Base-by-base conservation (phyloP, 2,888 invertebrate species). In the Orthonevra nobilis region DNA sequence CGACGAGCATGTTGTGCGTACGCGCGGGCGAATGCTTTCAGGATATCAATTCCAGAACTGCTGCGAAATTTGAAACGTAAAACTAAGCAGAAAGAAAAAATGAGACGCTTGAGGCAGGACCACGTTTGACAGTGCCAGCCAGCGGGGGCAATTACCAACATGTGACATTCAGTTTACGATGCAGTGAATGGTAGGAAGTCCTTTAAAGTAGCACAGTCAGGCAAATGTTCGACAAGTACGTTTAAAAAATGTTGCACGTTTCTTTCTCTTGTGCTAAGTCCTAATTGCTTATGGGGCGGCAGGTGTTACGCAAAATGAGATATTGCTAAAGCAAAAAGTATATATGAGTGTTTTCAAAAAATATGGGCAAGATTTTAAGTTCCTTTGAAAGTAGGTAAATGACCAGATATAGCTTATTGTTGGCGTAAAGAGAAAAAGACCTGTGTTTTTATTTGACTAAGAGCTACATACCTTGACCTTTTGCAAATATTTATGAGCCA, bases 161-260 rank as follows among this genome's bases (percentile, higher is more conserved):
- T 79, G 61, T 79, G 79, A 79, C 79, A 68, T 73, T 66, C 60
- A 79, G 72, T 79, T 79, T 79, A 66, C 66, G 48, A 52, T 56
- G n/a, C 72, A 72, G 77, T 70, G 70, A 77, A 77, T 72, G 72
- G 64, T 30, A 50, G 50, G 56, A 64, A 77, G 77, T 64, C 56
- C 56, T 64, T 58, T 72, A 64, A 77, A 77, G 64, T 58, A 44
- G 75, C 56, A 54, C 30, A 42, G 34, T 28, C 50, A 56, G 34
- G 42, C 48, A 50, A 40, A 69, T 36, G 46, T 6, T 14, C 23
- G 60, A 9, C 32, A 42, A 30, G 73, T 23, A 9, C 30, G 60
- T 61, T 52, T 17, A 26, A 50, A 32, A 63, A 40, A 40, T 6
- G 6, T 30, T 52, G 46, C 38, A 38, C 30, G 68, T 68, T 54